Percentiles rank a stretch among this genome's conserved stretches.
Conservation (phyloP, 2,888 invertebrate genomes). For the Plagodis dolabraria region DNA sequence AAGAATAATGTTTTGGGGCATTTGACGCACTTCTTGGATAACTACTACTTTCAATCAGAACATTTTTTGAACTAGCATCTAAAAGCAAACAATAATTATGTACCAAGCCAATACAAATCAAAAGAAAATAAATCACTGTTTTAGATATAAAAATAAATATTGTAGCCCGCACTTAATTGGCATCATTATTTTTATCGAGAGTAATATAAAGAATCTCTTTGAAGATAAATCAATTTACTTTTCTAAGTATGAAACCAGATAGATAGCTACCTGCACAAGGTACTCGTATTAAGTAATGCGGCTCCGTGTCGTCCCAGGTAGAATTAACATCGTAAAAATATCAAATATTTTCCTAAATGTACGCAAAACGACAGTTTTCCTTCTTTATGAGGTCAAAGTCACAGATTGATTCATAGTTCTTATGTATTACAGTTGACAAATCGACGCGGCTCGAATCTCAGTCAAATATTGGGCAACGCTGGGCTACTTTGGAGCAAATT, state of each 20-base stretch:
- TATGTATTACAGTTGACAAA: background rate
- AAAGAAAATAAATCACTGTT: too few species aligned
- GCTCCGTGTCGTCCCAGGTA: background rate
- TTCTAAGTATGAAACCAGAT: background rate
- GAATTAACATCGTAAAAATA: background rate
- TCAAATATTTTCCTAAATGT: background rate
- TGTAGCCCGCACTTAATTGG: background rate
- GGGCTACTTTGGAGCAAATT: conserved; percentile 15
- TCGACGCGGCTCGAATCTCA: background rate
- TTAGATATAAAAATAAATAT: background rate
- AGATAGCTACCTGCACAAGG: too few species aligned
- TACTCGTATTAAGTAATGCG: too few species aligned
- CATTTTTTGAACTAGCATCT: background rate
- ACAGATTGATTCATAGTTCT: background rate
- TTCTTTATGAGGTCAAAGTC: background rate
- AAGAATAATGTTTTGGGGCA: too few species aligned
- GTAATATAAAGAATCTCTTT: background rate
- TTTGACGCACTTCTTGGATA: too few species aligned
- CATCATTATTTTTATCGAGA: background rate
- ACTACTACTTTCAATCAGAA: too few species aligned
- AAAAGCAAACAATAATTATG: background rate
- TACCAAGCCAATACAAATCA: background rate
- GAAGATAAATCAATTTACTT: conserved; percentile 4
- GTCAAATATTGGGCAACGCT: conserved; percentile 10
- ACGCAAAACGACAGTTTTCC: background rate